phyloP scores from a whole-genome alignment of 2,888 invertebrate species.

The Laspeyria flexula region DNA sequence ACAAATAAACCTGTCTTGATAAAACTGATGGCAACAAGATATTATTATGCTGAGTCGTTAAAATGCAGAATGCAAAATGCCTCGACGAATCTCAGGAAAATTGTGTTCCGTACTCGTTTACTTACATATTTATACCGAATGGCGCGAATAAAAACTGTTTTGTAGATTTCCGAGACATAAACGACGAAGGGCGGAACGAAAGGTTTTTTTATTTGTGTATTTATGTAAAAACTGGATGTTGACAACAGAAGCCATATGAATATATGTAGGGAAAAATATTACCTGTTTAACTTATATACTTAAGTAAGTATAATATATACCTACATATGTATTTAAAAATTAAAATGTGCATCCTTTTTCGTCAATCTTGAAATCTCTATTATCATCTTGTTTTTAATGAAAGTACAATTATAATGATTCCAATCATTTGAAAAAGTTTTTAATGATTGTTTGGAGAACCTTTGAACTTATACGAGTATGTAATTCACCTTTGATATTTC shows the following conservation, averaged over 20 bases:
- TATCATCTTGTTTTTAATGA: too few relatives aligned
- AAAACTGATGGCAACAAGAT: conserved; percentile 29
- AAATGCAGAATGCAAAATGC: conserved; percentile 27
- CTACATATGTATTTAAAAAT: too few relatives aligned
- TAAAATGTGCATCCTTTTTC: too few relatives aligned
- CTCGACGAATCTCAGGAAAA: conserved; percentile 23
- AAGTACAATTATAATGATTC: too few relatives aligned
- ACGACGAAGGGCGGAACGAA: not conserved
- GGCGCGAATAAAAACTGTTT: conserved; percentile 4
- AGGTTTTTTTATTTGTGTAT: not conserved
- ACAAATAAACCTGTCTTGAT: conserved; percentile 4
- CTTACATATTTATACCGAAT: conserved; percentile 13
- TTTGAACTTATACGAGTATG: too few relatives aligned
- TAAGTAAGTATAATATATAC: too few relatives aligned
- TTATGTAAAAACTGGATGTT: not conserved
- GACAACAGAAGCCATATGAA: not conserved
- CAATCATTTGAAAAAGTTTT: too few relatives aligned
- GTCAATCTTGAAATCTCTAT: too few relatives aligned
- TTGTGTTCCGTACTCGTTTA: conserved; percentile 15
- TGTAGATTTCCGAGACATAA: conserved; percentile 2
- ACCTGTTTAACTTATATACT: too few relatives aligned
- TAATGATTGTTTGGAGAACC: too few relatives aligned
- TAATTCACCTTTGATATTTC: not conserved
- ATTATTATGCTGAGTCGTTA: conserved; percentile 22
- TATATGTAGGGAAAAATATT: not conserved